Base-by-base conservation (phyloP, 2,888 invertebrate species). In the Neria commutata region DNA sequence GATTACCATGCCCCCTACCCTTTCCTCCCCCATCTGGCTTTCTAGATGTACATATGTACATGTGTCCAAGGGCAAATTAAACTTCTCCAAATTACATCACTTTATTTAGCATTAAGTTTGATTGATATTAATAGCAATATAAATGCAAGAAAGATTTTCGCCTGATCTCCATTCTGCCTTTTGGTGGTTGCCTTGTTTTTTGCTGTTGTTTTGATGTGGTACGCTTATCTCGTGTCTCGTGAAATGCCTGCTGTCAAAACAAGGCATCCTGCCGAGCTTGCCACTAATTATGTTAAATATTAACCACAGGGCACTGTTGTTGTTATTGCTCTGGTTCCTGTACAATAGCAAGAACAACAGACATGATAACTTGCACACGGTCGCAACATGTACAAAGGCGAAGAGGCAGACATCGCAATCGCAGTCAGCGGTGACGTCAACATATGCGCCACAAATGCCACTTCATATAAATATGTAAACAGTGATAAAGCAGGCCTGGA, bases 111-210 rank as follows among this genome's bases (percentile, higher is more conserved):
- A 73, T 72, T 75, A 67, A 71, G 67, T 69, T 70, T 69, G 71
- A 73, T 73, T 74, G 68, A 74, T 70, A 73, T 75, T 71, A 75
- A 75, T 75, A 73, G 71, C 65, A 60, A 65, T 67, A 64, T 74
- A 75, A 75, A 75, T 74, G 69, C 62, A 62, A n/a, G n/a, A 49
- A 72, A 67, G 69, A 72, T 75, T 58, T 58, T 73, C 70, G 65
- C 65, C 23, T 46, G 24, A 11, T 21, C 23, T 24, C 8, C 5
- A 24, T 63, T 60, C 62, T 19, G 45, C 23, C 19, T 19, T 11
- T 29, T 29, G 29, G 4, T 37, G 37, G 6, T 37, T 6, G n/a
- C n/a, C n/a, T 37, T 37, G 37, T n/a, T 37, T 37, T 37, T 4
- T 37, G 37, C 11, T 8, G 8, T n/a, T 37, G 37, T 37, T 4